Percentiles rank a stretch among this genome's conserved stretches.
Conservation (phyloP, 2,888 invertebrate species). For the Adela reaumurella region DNA sequence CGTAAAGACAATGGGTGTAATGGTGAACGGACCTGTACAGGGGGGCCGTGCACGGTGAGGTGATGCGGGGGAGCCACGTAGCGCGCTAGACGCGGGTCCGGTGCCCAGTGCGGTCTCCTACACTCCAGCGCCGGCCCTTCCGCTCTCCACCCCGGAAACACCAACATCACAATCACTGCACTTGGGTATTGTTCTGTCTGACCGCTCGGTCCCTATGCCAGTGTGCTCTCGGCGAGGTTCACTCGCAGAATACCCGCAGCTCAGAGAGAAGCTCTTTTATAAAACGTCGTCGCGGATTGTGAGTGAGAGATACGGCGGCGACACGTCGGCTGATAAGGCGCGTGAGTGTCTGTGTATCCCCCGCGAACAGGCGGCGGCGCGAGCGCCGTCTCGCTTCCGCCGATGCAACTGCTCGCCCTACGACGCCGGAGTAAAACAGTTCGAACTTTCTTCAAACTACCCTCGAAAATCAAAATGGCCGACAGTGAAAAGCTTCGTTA, state of each 20-base stretch:
- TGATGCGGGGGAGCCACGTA: conserved; percentile 34
- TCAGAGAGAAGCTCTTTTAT: not conserved
- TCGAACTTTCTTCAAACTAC: too few relatives aligned
- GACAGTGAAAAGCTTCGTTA: too few relatives aligned
- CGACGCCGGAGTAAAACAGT: too few relatives aligned
- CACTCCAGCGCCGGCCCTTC: conserved; percentile 32
- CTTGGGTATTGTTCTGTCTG: not conserved
- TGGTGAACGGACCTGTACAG: conserved; percentile 31
- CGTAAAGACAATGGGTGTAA: too few relatives aligned
- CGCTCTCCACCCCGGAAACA: conserved; percentile 45
- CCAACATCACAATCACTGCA: conserved; percentile 28
- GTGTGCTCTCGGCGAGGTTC: not conserved
- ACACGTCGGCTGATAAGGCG: not conserved
- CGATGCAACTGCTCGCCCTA: too few relatives aligned
- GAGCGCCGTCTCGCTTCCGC: not conserved
- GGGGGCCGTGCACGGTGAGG: conserved; percentile 13
- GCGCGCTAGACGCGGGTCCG: conserved; percentile 42
- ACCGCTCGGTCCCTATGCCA: not conserved
- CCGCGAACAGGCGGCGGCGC: not conserved
- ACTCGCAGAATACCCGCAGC: not conserved
- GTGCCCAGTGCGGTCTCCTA: conserved; percentile 39
- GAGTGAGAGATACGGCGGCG: not conserved
- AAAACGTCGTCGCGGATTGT: not conserved
- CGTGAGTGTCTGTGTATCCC: not conserved
- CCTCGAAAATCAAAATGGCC: too few relatives aligned